Evolutionary conservation across 2,888 invertebrate genomes (phyloP).

Genomic region (Pimpla rufipes): DNA sequence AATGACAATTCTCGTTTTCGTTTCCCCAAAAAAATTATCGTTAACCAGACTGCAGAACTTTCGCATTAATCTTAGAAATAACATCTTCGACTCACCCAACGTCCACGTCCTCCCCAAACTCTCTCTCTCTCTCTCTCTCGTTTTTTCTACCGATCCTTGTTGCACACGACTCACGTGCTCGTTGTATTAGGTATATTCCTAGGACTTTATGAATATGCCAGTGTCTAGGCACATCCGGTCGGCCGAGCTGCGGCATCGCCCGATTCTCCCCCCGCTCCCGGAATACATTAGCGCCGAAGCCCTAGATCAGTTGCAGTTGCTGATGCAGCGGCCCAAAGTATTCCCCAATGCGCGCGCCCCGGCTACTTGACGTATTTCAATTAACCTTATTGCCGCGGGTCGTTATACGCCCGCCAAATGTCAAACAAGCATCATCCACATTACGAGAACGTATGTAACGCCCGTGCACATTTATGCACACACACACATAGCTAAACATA

Average conservation of each 20-base stretch:
- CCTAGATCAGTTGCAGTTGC: constrained; percentile 34
- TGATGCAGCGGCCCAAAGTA: constrained; percentile 72
- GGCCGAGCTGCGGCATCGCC: constrained; percentile 42
- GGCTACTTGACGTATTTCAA: constrained; percentile 82
- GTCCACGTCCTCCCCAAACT: too few relatives aligned
- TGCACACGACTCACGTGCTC: not conserved
- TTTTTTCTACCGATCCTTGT: not conserved
- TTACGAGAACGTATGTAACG: constrained; percentile 64
- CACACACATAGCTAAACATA: not conserved
- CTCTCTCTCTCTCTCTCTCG: too few relatives aligned
- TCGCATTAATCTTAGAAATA: too few relatives aligned
- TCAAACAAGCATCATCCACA: constrained; percentile 72
- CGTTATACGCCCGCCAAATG: constrained; percentile 79
- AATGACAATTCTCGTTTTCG: too few relatives aligned
- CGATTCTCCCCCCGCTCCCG: constrained; percentile 37
- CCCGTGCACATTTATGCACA: constrained; percentile 22
- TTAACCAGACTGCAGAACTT: too few relatives aligned
- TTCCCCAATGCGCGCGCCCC: constrained; percentile 70
- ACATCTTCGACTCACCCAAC: too few relatives aligned
- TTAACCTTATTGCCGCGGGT: constrained; percentile 81
- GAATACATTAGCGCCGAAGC: constrained; percentile 39
- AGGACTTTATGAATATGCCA: not conserved
- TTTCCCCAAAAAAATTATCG: too few relatives aligned
- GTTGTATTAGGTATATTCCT: not conserved
- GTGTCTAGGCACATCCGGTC: constrained; percentile 9